Base-by-base conservation (phyloP, 2,888 invertebrate species). In the Sminthurides aquaticus region DNA sequence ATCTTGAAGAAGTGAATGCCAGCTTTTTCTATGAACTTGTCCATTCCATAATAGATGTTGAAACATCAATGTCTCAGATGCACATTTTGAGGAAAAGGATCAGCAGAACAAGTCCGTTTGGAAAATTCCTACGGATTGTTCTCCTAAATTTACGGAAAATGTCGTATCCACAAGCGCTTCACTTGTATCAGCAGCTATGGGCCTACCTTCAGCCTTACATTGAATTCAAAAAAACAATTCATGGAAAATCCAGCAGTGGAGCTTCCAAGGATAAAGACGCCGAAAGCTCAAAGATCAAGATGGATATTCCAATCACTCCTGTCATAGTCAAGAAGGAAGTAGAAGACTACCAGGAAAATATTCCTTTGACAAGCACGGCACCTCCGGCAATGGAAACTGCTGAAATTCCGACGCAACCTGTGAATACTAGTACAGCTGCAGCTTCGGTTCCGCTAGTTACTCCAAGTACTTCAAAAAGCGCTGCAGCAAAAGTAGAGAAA, bases 21-120 rank as follows among this genome's bases (percentile, higher is more conserved):
- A 62, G 69, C n/a, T 73, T 71, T 48, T 59, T 73, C 20, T 69
- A 73, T 54, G 73, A 73, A 57, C 49, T 73, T 20, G 67, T 69
- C 11, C 67, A 71, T 43, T 70, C 71, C 20, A 57, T 69, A 1
- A 69, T 73, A 29, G 69, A 70, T 20, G 62, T 71, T 22, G 67
- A 69, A 26, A 66, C 67, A 3, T 65, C 68, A 1, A 24, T 28
- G 11, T 27, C 56, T 1, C 67, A 68, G 29, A 68, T 67, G 18
- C 62, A 68, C 24, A 67, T 73, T 34, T 29, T 73, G 18, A 61
- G 67, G 24, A 73, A 73, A 55, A 61, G 68, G 22, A 67, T 73
- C 20, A 65, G 66, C 24, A 71, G 71, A 63, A 69, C 66, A 25
- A 69, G 69, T 28, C 71, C 71, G 1, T 68, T 71, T 49, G 71